Evolutionary conservation across 1,140 invertebrate genomes (phyloP).

Genomic region (Nautilus pompilius): DNA sequence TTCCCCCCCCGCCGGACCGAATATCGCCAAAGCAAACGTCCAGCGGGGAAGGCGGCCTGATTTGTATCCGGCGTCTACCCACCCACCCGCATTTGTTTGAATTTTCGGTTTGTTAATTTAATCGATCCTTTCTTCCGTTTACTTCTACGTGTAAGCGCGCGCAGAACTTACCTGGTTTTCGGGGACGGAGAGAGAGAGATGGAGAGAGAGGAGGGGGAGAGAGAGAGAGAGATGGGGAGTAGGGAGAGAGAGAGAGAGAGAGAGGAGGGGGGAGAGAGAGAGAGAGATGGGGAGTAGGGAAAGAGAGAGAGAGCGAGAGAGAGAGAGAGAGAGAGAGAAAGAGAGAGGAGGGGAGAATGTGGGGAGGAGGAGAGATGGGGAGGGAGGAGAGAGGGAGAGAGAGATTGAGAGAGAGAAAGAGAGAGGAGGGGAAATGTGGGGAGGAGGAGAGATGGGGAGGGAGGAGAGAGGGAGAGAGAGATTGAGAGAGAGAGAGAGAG

Average conservation of each 20-base stretch:
- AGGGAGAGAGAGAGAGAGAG: background rate
- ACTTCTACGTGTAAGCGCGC: background rate
- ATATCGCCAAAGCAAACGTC: too few species aligned
- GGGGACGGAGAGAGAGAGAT: background rate
- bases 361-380: background rate
- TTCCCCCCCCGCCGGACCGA: too few species aligned
- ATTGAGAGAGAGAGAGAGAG: slow-evolving; percentile 1
- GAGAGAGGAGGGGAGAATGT: background rate
- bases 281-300: background rate
- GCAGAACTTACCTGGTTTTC: background rate
- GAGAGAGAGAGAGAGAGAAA: background rate
- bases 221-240: background rate
- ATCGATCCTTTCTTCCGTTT: background rate
- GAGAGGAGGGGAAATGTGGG: background rate
- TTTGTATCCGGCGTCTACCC: background rate
- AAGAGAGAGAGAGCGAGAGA: slow-evolving; percentile 3
- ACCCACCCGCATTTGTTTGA: background rate
- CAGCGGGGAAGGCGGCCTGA: too few species aligned
- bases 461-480: background rate
- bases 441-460: background rate
- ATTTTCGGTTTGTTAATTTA: background rate
- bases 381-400: slow-evolving; percentile 3
- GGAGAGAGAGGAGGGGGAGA: slow-evolving; percentile 1
- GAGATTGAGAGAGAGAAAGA: background rate
- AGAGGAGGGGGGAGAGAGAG: background rate